Conservation (phyloP, 2,888 invertebrate species). For the Pollenia amentaria region DNA sequence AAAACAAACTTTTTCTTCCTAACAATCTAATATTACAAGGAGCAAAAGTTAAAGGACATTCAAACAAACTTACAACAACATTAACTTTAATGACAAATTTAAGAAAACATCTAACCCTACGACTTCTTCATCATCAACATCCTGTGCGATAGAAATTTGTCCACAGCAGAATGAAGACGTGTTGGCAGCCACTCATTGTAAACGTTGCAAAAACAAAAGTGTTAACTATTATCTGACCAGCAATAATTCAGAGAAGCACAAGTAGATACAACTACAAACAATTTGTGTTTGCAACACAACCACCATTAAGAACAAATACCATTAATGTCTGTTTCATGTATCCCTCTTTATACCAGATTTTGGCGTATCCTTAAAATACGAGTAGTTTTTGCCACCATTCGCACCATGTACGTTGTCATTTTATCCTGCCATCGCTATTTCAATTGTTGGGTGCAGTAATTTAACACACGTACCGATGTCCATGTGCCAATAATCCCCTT, state of each 20-base stretch:
- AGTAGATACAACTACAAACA: constrained; percentile 21
- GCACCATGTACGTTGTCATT: constrained; percentile 77
- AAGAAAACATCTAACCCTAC: neutral
- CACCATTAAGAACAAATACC: neutral
- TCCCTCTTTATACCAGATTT: constrained; percentile 58
- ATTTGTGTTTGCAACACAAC: neutral
- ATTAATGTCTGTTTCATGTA: constrained; percentile 8
- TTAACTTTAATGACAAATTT: neutral
- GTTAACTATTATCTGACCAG: constrained; percentile 29
- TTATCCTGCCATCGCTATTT: constrained; percentile 79
- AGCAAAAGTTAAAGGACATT: neutral
- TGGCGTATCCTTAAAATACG: constrained; percentile 67
- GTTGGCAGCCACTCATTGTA: neutral
- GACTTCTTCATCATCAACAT: neutral
- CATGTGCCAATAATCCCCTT: constrained; percentile 80
- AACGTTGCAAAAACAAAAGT: constrained; percentile 21
- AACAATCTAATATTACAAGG: neutral
- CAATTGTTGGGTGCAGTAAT: constrained; percentile 80
- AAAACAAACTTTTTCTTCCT: no score
- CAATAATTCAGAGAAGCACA: constrained; percentile 34
- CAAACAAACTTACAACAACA: neutral
- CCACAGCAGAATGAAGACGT: neutral
- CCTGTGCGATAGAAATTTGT: neutral
- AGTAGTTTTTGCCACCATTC: constrained; percentile 63
- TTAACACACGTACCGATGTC: constrained; percentile 78